Base-by-base conservation (phyloP, 53 echinoderm and acorn worm genomes). In the Luidia sarsii region DNA sequence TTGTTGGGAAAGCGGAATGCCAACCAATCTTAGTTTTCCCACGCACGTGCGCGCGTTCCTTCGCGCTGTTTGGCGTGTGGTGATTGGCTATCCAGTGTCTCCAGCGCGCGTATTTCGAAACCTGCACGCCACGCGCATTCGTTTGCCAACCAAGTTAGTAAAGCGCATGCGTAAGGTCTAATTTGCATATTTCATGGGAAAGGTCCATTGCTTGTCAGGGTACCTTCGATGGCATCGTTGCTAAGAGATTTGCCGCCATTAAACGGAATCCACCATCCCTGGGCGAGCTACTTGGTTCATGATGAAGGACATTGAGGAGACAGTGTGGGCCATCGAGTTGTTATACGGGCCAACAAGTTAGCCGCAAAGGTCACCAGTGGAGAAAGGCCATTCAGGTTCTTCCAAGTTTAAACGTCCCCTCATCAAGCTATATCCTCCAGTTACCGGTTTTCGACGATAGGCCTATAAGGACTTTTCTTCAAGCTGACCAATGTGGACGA, bases 211-310 rank as follows among this genome's bases (percentile, higher is more conserved):
- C n/a, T n/a, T n/a, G n/a, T n/a, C n/a, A n/a, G n/a, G 16, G 21
- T 53, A 21, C 53, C 53, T 53, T 62, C 35, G 63, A 62, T 35
- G 63, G 35, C 63, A 62, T 33, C 19, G 63, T 62, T 14, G 63
- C 33, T 62, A 62, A 15, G 34, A 62, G 35, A n/a, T 62, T 62
- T 33, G 35, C 13, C n/a, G 16, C 15, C 2, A n/a, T 62, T 2
- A 62, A 62, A 35, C 33, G 35, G 5, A 33, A 62, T 14, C 35
- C n/a, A 35, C 63, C 63, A 33, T 62, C 63, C 35, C 33, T 62
- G 33, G 19, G 63, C 16, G 63, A 62, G 18, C 56, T 56, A 5
- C 28, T 56, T 29, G 10, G 56, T 24, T 56, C 56, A 22, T 56
- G 25, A 24, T 16, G 33, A n/a, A 62, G 35, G 15, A 35, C 14